A percentile compares a stretch with the other conserved stretches of the same genome.
These are phyloP conservation scores for Netelia inedita DNA, from an alignment of 2,888 invertebrate genomes.

Conservation along the genomic window DNA sequence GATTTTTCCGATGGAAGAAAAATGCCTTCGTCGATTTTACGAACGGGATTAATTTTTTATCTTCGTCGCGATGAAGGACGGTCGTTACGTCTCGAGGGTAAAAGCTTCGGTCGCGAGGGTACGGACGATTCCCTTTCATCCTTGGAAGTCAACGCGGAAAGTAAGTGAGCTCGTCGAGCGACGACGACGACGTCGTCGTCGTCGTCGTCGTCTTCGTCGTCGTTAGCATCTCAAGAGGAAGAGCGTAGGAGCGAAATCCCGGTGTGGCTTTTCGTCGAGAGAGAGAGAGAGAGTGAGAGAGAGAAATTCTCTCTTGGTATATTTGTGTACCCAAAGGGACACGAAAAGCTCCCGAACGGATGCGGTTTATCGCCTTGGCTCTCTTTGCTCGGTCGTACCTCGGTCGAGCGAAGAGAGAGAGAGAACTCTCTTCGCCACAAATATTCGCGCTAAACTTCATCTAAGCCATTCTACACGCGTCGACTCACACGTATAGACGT, in stretches of 20 bases:
- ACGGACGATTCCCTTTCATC: neutral
- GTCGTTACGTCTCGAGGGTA: no score
- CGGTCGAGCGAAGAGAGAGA: neutral
- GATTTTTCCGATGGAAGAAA: no score
- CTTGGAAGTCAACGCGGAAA: neutral
- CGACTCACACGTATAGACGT: no score
- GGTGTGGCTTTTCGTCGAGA: neutral
- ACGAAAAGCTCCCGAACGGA: neutral
- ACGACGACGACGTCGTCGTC: neutral
- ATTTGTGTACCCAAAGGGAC: neutral
- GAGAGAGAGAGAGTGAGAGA: neutral
- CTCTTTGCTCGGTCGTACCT: neutral
- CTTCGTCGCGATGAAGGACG: neutral
- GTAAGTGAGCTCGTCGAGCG: neutral
- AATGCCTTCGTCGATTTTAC: no score
- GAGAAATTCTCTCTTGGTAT: neutral
- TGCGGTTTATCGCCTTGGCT: neutral
- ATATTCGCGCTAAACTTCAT: neutral
- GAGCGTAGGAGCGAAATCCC: slow-evolving; percentile 3
- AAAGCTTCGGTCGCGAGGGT: no score
- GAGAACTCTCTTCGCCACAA: neutral
- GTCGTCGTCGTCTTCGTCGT: slow-evolving; percentile 4
- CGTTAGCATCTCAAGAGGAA: slow-evolving; percentile 25
- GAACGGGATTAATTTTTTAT: neutral
- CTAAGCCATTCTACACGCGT: neutral